Evolutionary conservation across 64 coral and sea anemone genomes (phyloP).

Genomic region (Pachyseris speciosa): DNA sequence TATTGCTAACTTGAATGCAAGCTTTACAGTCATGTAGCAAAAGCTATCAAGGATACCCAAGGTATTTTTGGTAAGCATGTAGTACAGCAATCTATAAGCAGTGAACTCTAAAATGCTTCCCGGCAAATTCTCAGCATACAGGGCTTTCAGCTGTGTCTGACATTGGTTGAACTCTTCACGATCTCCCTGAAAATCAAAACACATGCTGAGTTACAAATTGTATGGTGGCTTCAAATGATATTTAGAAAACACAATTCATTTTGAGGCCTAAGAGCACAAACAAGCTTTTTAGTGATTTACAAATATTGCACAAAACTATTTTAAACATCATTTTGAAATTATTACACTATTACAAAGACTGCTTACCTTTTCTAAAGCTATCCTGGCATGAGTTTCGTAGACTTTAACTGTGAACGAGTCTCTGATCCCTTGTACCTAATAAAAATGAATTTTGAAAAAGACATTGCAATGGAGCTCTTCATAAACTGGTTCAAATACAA

Average conservation of each 20-base stretch:
- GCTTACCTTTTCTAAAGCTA: slow-evolving; percentile 98
- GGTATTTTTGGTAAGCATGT: slow-evolving; percentile 85
- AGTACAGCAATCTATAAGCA: slow-evolving; percentile 92
- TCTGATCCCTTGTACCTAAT: slow-evolving; percentile 96
- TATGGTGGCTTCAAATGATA: no score
- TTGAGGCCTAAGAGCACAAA: no score
- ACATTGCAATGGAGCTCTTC: no score
- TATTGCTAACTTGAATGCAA: no score
- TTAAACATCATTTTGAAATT: neutral
- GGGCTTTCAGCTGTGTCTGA: slow-evolving; percentile 96
- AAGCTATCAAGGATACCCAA: slow-evolving; percentile 91
- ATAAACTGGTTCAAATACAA: no score
- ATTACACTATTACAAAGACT: neutral
- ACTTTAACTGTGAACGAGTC: slow-evolving; percentile 92
- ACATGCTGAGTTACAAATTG: no score
- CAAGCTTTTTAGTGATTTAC: no score
- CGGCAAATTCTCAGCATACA: slow-evolving; percentile 80
- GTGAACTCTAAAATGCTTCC: slow-evolving; percentile 91
- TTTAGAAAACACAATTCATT: no score
- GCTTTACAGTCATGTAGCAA: no score
- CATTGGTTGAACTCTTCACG: slow-evolving; percentile 99
- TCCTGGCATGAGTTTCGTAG: slow-evolving; percentile 97
- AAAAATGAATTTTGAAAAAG: neutral
- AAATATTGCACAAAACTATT: no score
- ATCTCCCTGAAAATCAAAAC: slow-evolving; percentile 79